Evolutionary conservation across 2,888 invertebrate species (phyloP), one percentile per base, ranked within the genome.

Genomic region (Spodoptera littoralis): DNA sequence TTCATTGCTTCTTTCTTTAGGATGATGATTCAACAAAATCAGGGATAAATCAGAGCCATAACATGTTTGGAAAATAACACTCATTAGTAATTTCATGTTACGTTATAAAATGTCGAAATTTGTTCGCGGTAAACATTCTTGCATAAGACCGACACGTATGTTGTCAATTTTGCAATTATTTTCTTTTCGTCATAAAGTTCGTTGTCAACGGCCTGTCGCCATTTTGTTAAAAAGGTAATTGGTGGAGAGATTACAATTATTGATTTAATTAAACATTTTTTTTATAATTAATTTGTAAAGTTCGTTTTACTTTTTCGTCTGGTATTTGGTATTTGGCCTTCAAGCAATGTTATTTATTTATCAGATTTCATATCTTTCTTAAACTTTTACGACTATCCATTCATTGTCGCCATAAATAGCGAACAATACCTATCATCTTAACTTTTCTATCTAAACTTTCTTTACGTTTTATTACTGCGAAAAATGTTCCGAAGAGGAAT

Each of bases 161-260:
- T 9, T 41, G 30, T 22, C 18, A 30, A 8, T 22, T 59, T 22
- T 59, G 13, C 27, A 43, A 46, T 6, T 3, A 22, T 22, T 47
- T 12, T 65, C 50, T 27, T 44, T 43, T 44, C 3, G 4, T 2
- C 4, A 13, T 12, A 46, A 9, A 12, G 3, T 58, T 72, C 36
- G 18, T 47, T 44, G 44, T 12, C n/a, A n/a, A 18, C 22, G 12
- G 4, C 11, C 18, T 42, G 36, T 36, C 36, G 9, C 36, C 36
- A 36, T 36, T 18, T 11, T 18, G n/a, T 44, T 12, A 3, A 27
- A 13, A 45, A 55, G 36, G 30, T 72, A 52, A 69, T 59, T 59
- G 47, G 44, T 13, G 4, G 36, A 4, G 13, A 48, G 12, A 48
- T 52, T 36, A 66, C 4, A 55, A 13, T 56, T 13, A 70, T 73